A percentile compares a stretch with the other conserved stretches of the same genome.
phyloP scores from a whole-genome alignment of 2,888 invertebrate species.

The Mesorhabditis sp. region DNA sequence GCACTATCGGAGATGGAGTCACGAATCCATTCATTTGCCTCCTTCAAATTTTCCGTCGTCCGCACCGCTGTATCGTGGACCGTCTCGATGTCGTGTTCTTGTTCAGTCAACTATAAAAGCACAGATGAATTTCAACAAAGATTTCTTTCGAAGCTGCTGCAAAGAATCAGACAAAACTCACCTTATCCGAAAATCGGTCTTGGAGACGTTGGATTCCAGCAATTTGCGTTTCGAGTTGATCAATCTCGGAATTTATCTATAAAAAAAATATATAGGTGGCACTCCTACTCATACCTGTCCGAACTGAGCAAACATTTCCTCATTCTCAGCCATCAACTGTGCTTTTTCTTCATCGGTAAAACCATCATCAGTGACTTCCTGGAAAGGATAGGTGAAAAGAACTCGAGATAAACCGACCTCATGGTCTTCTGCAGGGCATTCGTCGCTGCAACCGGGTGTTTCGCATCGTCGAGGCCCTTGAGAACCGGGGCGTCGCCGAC shows the following conservation, averaged over 20 bases:
- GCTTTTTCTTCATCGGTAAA: slow-evolving; percentile 11
- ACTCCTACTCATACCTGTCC: slow-evolving; percentile 8
- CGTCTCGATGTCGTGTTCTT: slow-evolving; percentile 82
- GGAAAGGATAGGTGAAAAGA: background rate
- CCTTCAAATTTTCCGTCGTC: slow-evolving; percentile 88
- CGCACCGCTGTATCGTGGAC: slow-evolving; percentile 83
- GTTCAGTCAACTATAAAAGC: slow-evolving; percentile 61
- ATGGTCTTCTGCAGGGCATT: background rate
- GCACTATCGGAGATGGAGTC: slow-evolving; percentile 97
- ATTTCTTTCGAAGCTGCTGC: background rate
- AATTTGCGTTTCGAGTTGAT: slow-evolving; percentile 70
- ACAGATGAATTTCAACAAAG: background rate
- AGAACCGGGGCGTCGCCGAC: background rate
- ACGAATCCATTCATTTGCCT: slow-evolving; percentile 92
- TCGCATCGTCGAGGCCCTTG: background rate
- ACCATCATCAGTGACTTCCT: background rate
- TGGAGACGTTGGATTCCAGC: slow-evolving; percentile 91
- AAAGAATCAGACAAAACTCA: slow-evolving; percentile 58
- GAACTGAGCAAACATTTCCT: slow-evolving; percentile 17
- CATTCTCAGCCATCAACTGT: slow-evolving; percentile 17
- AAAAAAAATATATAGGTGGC: background rate
- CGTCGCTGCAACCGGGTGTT: background rate
- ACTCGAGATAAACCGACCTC: background rate
- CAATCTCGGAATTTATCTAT: slow-evolving; percentile 33
- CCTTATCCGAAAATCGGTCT: slow-evolving; percentile 89